phyloP scores from a whole-genome alignment of 2,888 invertebrate species.

The Anorthoa munda region DNA sequence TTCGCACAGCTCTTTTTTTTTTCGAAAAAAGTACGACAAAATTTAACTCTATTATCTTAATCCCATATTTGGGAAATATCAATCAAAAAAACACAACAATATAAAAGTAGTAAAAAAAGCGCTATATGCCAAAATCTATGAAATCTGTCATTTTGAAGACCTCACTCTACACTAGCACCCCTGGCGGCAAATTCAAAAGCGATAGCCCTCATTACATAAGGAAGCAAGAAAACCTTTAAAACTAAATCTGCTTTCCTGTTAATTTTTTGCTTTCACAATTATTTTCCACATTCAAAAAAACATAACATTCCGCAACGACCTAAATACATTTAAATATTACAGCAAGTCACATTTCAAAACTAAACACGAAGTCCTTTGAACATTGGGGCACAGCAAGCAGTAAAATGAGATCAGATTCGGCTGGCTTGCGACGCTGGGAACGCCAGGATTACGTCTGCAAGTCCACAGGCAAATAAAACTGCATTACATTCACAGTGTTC shows the following conservation, averaged over 20 bases:
- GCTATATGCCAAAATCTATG: too few species aligned
- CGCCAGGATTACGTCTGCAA: slow-evolving; percentile 41
- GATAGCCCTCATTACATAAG: too few species aligned
- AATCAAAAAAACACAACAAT: too few species aligned
- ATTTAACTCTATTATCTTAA: too few species aligned
- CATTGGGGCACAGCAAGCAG: slow-evolving; percentile 4
- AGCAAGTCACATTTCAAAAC: slow-evolving; percentile 17
- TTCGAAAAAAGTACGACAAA: too few species aligned
- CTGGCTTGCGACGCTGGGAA: slow-evolving; percentile 39
- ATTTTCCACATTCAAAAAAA: not conserved
- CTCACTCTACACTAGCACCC: too few species aligned
- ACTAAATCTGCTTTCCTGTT: not conserved
- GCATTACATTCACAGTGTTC: slow-evolving; percentile 52
- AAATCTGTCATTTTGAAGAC: too few species aligned
- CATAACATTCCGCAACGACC: not conserved
- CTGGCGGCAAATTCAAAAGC: too few species aligned
- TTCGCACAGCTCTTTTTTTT: too few species aligned
- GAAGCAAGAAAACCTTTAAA: too few species aligned
- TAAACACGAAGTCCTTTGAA: slow-evolving; percentile 26
- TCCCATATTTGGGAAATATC: too few species aligned
- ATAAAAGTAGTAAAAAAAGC: too few species aligned
- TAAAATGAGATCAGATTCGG: slow-evolving; percentile 48
- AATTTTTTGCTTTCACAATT: not conserved
- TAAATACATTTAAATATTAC: not conserved
- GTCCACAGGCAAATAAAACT: slow-evolving; percentile 52